Percentiles rank a stretch among this genome's conserved stretches.
phyloP scores from a whole-genome alignment of 2,113 vertebrate species.

The Sakesphorus luctuosus region DNA sequence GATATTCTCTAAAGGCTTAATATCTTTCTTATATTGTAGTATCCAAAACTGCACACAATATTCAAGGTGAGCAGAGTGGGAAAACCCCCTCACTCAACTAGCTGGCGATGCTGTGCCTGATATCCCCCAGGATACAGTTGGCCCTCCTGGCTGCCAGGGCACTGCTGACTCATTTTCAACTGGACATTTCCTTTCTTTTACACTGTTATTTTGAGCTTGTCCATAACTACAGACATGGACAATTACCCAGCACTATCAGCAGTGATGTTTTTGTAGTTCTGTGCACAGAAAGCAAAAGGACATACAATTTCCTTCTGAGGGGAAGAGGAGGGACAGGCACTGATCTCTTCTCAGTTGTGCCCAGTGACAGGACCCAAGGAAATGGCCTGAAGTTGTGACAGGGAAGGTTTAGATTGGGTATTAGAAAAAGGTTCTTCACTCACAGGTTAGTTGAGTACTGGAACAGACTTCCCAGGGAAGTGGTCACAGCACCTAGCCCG shows the following conservation, averaged over 20 bases:
- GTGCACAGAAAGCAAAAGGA: background rate
- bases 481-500: background rate
- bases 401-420: background rate
- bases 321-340: background rate
- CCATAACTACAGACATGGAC: background rate
- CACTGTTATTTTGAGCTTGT: background rate
- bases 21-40: background rate
- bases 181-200: background rate
- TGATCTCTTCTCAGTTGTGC: background rate
- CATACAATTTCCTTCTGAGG: background rate
- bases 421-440: background rate
- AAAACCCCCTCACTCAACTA: fast-evolving
- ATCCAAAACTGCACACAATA: background rate
- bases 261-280: background rate
- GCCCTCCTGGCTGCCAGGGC: background rate
- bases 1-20: background rate
- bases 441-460: background rate
- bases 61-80: fast-evolving
- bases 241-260: background rate
- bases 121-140: fast-evolving
- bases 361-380: background rate
- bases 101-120: background rate
- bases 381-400: background rate
- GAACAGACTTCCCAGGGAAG: background rate
- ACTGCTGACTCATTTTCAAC: background rate